Conservation (phyloP, 2,797 vertebrate genomes). For the Gila robusta region DNA sequence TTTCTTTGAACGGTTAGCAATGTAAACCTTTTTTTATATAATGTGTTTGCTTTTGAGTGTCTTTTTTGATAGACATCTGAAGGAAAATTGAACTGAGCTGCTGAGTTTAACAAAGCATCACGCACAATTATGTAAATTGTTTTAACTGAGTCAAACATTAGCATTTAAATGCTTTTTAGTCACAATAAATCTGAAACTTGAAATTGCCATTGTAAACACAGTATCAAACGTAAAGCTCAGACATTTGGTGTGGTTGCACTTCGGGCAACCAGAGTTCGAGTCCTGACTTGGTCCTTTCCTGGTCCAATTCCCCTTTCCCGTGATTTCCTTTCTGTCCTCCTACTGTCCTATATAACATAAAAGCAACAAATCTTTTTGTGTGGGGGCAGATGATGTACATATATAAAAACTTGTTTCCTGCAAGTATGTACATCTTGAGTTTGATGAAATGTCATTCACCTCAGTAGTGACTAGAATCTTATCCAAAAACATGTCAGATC, state of each 20-base stretch:
- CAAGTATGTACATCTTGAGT: neutral
- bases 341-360: neutral
- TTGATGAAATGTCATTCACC: neutral
- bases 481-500: neutral
- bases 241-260: neutral
- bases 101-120: conserved; percentile 13
- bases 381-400: neutral
- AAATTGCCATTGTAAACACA: neutral
- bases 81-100: neutral
- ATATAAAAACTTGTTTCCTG: conserved; percentile 6
- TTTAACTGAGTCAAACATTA: conserved; percentile 1
- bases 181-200: neutral
- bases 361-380: neutral
- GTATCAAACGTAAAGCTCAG: neutral
- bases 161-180: neutral
- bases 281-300: neutral
- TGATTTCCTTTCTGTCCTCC: neutral
- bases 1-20: neutral
- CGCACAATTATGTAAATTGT: neutral
- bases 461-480: neutral
- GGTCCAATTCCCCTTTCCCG: neutral
- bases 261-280: neutral
- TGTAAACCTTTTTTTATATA: conserved; percentile 2
- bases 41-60: conserved; percentile 19
- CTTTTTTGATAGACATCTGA: conserved; percentile 2